Base-by-base conservation (phyloP, 2,888 invertebrate genomes). In the Adelognathus sp. region DNA sequence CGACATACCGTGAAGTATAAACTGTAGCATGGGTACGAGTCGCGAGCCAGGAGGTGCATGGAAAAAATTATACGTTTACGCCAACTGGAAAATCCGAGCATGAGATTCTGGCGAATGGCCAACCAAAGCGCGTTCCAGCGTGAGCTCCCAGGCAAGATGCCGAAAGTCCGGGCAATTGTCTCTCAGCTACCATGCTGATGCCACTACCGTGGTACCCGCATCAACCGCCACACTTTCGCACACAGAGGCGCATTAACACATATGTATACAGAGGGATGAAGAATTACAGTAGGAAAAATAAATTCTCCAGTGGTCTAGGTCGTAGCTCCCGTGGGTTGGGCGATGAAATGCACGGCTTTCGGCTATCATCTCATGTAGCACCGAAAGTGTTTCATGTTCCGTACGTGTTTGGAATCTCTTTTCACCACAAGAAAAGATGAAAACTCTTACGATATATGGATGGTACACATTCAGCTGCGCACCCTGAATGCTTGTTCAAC, bases 61-160 rank as follows among this genome's bases (percentile, higher is more conserved):
- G 74, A 78, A 56, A 67, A 74, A 74, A 70, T 78, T 74, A 77
- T 78, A 79, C 70, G 66, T 54, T 75, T 44, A 31, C 75, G 79
- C 75, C 66, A 75, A 75, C 75, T 75, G 71, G 75, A 79, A 79
- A 79, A 79, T 79, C 79, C 79, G 75, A 71, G 74, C 64, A 70
- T 54, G 60, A 36, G 52, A 66, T 71, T 75, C 60, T 79, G 79
- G 79, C 75, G 54, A 21, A 36, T 44, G 29, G 70, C 79, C 79
- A 79, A 71, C 64, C 44, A 75, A 61, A 79, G 66, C 71, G 77
- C 46, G 75, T 75, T 75, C 66, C 46, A 75, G 44, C 66, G 61
- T 66, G 50, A 46, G 69, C 69, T 46, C 58, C 14, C 16, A 67
- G 60, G 54, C 76, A 76, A 80, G 79, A 79, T 72, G 76, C 63